A percentile compares a stretch with the other conserved stretches of the same genome.
These are phyloP conservation scores for Lepas anatifera DNA, from an alignment of 2,888 invertebrate species.

Conservation along the genomic window DNA sequence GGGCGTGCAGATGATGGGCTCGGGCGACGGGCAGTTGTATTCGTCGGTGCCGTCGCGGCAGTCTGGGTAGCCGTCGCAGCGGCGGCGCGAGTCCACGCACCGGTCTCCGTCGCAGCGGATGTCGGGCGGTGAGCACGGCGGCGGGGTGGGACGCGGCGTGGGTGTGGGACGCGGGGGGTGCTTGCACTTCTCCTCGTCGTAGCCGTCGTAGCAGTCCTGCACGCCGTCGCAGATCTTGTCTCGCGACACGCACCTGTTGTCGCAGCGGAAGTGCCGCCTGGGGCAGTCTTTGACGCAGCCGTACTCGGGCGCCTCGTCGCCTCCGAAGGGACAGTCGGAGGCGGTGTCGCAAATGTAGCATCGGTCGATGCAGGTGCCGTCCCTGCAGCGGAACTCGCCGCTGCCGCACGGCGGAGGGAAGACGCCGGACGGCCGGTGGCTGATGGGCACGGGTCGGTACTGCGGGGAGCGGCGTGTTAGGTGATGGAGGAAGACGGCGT, in stretches of 20 bases:
- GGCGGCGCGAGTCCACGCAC: background rate
- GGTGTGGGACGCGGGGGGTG: background rate
- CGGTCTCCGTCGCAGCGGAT: background rate
- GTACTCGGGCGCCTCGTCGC: background rate
- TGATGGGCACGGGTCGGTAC: too few relatives aligned
- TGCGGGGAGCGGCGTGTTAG: too few relatives aligned
- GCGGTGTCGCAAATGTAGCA: background rate
- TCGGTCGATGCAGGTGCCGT: background rate
- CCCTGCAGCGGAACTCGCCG: background rate
- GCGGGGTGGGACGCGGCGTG: background rate
- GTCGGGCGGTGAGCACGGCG: background rate
- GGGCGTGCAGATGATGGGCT: too few relatives aligned
- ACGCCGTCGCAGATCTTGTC: background rate
- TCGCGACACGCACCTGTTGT: background rate
- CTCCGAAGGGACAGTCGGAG: background rate
- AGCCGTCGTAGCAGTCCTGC: background rate
- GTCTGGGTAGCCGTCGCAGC: background rate
- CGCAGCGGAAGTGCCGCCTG: background rate
- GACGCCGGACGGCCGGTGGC: background rate
- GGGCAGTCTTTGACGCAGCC: background rate
- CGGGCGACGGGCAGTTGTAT: background rate
- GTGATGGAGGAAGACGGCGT: too few relatives aligned
- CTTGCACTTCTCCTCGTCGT: background rate
- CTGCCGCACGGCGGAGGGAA: background rate
- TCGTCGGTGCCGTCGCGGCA: background rate